phyloP scores from a whole-genome alignment of 1,140 invertebrate species.

The Tribolium castaneum region DNA sequence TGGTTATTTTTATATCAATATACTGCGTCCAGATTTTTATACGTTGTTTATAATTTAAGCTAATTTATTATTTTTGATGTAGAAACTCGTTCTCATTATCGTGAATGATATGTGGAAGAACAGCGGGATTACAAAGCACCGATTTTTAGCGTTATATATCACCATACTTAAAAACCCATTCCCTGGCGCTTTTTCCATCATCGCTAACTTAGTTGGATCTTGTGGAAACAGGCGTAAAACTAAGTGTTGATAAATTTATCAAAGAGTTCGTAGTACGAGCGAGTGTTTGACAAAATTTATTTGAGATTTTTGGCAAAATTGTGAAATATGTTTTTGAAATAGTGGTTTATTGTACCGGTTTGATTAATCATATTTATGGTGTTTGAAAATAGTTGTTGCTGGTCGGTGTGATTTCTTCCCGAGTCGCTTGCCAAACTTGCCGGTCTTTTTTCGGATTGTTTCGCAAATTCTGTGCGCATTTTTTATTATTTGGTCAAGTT shows the following conservation, averaged over 20 bases:
- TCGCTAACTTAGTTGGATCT: constrained; percentile 2
- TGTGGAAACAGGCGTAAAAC: neutral
- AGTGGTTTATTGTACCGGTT: neutral
- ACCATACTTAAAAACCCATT: constrained; percentile 2
- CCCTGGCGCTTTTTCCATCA: neutral
- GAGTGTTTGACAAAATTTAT: constrained; percentile 1
- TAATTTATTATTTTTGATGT: neutral
- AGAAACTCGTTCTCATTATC: neutral
- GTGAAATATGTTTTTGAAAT: neutral
- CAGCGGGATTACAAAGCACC: neutral
- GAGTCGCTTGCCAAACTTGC: constrained; percentile 2
- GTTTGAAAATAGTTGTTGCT: neutral
- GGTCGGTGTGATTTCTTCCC: neutral
- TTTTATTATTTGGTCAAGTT: constrained; percentile 40
- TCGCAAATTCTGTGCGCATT: neutral
- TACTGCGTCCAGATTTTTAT: neutral
- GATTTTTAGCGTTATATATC: neutral
- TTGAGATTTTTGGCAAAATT: neutral
- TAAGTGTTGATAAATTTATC: constrained; percentile 7
- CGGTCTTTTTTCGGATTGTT: neutral
- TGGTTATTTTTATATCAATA: constrained; percentile 25
- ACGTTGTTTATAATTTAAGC: neutral
- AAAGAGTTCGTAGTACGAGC: neutral
- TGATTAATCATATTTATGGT: neutral
- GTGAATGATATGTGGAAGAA: neutral